These are phyloP conservation scores for Drosophila ezoana DNA, from an alignment of 2,888 invertebrate species.

Conservation along the genomic window DNA sequence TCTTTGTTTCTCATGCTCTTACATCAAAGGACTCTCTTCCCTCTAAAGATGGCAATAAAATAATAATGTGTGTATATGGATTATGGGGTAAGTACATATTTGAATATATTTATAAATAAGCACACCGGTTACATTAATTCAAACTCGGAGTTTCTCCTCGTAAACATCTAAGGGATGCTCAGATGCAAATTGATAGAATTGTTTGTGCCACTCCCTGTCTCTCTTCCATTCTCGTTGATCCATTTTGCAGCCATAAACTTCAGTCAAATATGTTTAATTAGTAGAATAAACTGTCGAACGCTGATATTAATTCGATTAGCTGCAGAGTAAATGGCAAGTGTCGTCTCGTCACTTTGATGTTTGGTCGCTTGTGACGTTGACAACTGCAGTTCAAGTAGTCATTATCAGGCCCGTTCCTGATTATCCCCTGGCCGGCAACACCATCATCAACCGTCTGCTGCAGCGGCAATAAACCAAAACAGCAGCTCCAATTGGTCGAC, in stretches of 20 bases:
- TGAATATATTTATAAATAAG: too few relatives aligned
- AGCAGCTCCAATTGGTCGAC: constrained; percentile 48
- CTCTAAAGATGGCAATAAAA: too few relatives aligned
- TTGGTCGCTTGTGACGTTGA: constrained; percentile 36
- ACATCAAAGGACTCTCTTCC: too few relatives aligned
- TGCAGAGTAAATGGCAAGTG: constrained; percentile 24
- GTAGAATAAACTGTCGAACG: constrained; percentile 58
- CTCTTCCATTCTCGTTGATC: neutral
- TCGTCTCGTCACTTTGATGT: constrained; percentile 16
- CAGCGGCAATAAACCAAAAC: constrained; percentile 50
- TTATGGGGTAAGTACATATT: too few relatives aligned
- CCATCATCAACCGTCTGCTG: constrained; percentile 16
- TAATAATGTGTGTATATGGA: too few relatives aligned
- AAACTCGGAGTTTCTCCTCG: too few relatives aligned
- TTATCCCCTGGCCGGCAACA: neutral
- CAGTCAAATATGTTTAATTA: constrained; percentile 55
- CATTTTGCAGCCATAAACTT: constrained; percentile 14
- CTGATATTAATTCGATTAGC: constrained; percentile 58
- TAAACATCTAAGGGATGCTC: too few relatives aligned
- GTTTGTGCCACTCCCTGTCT: too few relatives aligned
- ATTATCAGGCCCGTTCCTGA: neutral
- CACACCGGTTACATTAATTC: too few relatives aligned
- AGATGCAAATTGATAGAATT: too few relatives aligned
- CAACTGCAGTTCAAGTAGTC: constrained; percentile 39
- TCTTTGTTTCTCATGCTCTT: too few relatives aligned